Conservation (phyloP, 2,113 vertebrate genomes). For the Tyrannus savana region DNA sequence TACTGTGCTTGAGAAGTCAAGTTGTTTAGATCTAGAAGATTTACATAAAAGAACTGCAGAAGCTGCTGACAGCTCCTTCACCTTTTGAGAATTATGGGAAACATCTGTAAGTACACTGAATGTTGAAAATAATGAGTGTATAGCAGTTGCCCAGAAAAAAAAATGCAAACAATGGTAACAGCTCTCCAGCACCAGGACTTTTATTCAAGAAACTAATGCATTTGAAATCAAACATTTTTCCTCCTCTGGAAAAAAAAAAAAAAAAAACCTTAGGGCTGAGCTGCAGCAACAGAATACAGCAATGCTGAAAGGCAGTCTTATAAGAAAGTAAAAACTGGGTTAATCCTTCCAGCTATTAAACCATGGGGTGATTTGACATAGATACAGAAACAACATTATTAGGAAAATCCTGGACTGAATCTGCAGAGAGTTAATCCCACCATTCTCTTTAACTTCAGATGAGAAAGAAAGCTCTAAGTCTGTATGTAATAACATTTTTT, state of each 20-base stretch:
- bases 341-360: constrained; percentile 13
- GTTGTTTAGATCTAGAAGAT: constrained; percentile 46
- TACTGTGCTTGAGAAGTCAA: constrained; percentile 5
- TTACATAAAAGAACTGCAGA: constrained; percentile 19
- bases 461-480: neutral
- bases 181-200: neutral
- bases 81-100: constrained; percentile 38
- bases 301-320: neutral
- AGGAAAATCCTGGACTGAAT: neutral
- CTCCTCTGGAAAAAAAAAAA: neutral
- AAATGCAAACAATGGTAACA: neutral
- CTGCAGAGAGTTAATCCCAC: neutral
- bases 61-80: constrained; percentile 27
- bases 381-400: neutral
- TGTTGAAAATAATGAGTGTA: constrained; percentile 13
- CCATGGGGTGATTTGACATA: neutral
- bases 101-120: constrained; percentile 2
- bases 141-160: neutral
- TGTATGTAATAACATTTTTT: neutral
- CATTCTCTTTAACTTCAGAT: neutral
- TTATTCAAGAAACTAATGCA: neutral
- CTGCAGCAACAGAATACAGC: neutral
- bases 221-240: constrained; percentile 33
- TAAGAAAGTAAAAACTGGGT: constrained; percentile 5
- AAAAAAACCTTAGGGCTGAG: neutral